Evolutionary conservation across 1,140 invertebrate species (phyloP).

Genomic region (Glomeris maerens): DNA sequence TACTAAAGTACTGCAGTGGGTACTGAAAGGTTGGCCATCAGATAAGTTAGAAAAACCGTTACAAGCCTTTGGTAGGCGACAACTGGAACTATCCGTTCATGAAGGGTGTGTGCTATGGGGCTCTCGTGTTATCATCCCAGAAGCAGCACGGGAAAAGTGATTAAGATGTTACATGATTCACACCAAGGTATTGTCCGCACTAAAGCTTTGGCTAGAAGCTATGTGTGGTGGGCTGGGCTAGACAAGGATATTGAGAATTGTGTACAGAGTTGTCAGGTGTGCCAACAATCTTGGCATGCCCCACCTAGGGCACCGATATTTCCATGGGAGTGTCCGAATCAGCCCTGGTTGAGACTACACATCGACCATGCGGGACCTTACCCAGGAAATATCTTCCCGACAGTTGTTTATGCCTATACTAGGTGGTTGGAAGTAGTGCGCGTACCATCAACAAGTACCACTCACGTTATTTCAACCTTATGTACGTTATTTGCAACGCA

Average conservation of each 20-base stretch:
- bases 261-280: slow-evolving; percentile 28
- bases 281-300: too few relatives aligned
- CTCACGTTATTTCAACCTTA: too few relatives aligned
- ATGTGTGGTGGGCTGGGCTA: slow-evolving; percentile 26
- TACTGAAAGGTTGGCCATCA: background rate
- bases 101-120: too few relatives aligned
- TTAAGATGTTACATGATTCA: too few relatives aligned
- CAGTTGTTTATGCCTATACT: background rate
- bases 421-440: background rate
- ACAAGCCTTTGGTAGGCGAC: background rate
- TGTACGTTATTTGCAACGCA: too few relatives aligned
- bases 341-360: too few relatives aligned
- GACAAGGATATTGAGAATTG: slow-evolving; percentile 26
- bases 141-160: slow-evolving; percentile 22
- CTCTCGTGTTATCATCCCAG: background rate
- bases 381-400: background rate
- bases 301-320: background rate
- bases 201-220: too few relatives aligned
- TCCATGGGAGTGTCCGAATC: too few relatives aligned
- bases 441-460: too few relatives aligned
- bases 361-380: too few relatives aligned
- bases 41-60: background rate
- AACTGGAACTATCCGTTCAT: background rate
- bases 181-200: slow-evolving; percentile 26
- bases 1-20: background rate